phyloP scores from a whole-genome alignment of 2,888 invertebrate genomes.

The Caenorhabditis sp. region DNA sequence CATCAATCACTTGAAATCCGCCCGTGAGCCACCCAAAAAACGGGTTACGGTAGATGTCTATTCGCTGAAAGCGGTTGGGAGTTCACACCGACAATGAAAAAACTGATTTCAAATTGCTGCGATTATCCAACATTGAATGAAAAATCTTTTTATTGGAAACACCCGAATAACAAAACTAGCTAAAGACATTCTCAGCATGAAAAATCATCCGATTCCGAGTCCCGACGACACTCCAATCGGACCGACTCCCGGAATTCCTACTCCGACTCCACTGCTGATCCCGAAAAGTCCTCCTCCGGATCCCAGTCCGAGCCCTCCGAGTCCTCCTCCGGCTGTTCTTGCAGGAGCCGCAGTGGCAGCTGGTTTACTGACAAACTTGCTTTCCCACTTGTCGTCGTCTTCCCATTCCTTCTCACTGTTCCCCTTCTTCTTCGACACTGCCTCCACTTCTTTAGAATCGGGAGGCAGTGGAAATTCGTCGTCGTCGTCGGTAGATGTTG shows the following conservation, averaged over 20 bases:
- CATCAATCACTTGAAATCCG: neutral
- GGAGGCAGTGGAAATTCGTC: constrained; percentile 57
- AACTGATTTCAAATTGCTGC: too few species aligned
- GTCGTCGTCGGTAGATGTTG: constrained; percentile 45
- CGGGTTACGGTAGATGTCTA: neutral
- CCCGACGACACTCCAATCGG: constrained; percentile 68
- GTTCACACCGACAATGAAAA: too few species aligned
- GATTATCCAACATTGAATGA: too few species aligned
- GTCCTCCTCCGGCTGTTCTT: constrained; percentile 7
- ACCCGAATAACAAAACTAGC: too few species aligned
- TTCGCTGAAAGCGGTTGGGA: too few species aligned
- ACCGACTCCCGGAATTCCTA: constrained; percentile 70
- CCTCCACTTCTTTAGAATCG: constrained; percentile 34
- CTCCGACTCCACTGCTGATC: constrained; percentile 65
- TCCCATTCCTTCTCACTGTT: constrained; percentile 38
- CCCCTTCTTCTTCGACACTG: constrained; percentile 15
- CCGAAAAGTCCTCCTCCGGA: constrained; percentile 62
- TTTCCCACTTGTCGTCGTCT: constrained; percentile 53
- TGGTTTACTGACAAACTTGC: constrained; percentile 40
- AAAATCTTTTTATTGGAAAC: neutral
- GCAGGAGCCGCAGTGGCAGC: constrained; percentile 4
- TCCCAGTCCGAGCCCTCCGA: constrained; percentile 52
- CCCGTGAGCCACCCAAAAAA: neutral
- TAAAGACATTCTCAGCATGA: too few species aligned
- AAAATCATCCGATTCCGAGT: constrained; percentile 63